Base-by-base conservation (phyloP, 2,113 vertebrate species). In the Lophius piscatorius region DNA sequence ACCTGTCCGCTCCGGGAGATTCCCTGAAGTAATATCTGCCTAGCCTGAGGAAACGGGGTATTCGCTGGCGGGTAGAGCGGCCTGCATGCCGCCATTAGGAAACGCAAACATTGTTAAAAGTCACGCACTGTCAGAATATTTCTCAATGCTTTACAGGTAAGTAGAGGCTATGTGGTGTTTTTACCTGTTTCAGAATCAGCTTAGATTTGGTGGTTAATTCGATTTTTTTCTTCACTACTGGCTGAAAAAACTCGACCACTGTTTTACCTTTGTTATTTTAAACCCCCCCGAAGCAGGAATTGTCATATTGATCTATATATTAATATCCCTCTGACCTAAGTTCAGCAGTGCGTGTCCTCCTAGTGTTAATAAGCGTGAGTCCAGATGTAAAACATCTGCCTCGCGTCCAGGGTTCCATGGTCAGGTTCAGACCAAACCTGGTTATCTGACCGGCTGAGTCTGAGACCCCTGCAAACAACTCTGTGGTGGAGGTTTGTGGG, bases 1-100 rank as follows among this genome's bases (percentile, higher is more conserved):
- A 83, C 63, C 66, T 59, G 35, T 44, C 47, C 48, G 44, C 60
- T 63, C 24, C 52, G 73, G 49, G 61, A 63, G 78, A 71, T 71
- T 50, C 9, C 70, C 78, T 74, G 42, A 78, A 84, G 73, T 88
- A 85, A 87, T 84, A 87, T 84, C 71, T 67, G 44, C 63, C 47
- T 47, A 60, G 54, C 74, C 77, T 17, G 3, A 47, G 76, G 78
- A 49, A 58, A 11, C 63, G 7, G n/a, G 62, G 26, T 35, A 14
- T 79, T 68, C 48, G 35, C 54, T 54, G 62, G 71, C 63, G 50
- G 56, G 71, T 69, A 49, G 52, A 59, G 63, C 60, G 52, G 63
- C 67, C 76, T 76, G 56, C 68, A 62, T 74, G 76, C 51, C 64
- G 74, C 35, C 20, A 23, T 52, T 80, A 84, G 76, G 69, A 18